phyloP scores from a whole-genome alignment of 2,797 vertebrate genomes.

The Sylvilagus floridanus region DNA sequence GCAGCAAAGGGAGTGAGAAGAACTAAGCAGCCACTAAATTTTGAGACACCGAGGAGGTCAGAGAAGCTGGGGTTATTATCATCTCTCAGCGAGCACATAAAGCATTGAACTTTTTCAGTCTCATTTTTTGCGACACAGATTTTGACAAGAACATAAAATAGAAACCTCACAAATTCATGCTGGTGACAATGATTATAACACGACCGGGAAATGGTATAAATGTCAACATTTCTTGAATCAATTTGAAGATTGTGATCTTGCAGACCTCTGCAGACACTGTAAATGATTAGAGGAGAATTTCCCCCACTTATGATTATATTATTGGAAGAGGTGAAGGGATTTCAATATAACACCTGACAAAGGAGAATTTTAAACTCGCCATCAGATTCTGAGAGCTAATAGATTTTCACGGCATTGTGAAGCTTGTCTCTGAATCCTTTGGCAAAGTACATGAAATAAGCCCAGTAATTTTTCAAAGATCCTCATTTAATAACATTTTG shows the following conservation, averaged over 20 bases:
- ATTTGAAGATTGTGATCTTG: conserved; percentile 76
- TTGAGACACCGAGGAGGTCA: conserved; percentile 52
- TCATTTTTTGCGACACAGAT: conserved; percentile 59
- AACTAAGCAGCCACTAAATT: conserved; percentile 61
- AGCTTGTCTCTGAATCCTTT: conserved; percentile 69
- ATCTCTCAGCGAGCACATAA: conserved; percentile 59
- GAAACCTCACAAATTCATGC: conserved; percentile 73
- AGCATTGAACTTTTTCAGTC: conserved; percentile 58
- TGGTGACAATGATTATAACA: conserved; percentile 77
- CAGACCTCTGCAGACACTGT: conserved; percentile 63
- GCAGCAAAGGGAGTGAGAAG: conserved; percentile 56
- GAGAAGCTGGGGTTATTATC: conserved; percentile 57
- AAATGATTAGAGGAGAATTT: conserved; percentile 78
- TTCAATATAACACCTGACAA: conserved; percentile 78
- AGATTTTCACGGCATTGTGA: conserved; percentile 71
- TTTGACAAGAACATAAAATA: conserved; percentile 81
- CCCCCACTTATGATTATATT: conserved; percentile 67
- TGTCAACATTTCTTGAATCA: conserved; percentile 78
- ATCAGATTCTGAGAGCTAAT: conserved; percentile 46
- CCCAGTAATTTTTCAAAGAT: conserved; percentile 71
- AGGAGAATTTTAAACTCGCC: conserved; percentile 77
- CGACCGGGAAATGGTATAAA: conserved; percentile 54
- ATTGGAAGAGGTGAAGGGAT: conserved; percentile 80
- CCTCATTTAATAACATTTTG: conserved; percentile 15
- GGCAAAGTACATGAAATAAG: conserved; percentile 65